Conservation (phyloP, 2,888 invertebrate genomes). For the Coelinius sp. region DNA sequence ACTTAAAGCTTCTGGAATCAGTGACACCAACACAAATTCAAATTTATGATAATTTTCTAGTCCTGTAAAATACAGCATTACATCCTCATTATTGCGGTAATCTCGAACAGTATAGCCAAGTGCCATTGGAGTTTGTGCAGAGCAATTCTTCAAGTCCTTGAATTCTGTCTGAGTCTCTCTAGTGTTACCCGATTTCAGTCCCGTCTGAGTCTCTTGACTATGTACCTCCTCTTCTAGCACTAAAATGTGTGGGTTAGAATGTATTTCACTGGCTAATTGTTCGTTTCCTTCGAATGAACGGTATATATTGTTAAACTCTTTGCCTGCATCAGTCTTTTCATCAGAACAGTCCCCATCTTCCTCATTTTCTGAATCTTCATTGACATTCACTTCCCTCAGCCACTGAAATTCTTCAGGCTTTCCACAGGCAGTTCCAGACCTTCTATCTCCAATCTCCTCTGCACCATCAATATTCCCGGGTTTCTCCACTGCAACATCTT, state of each 20-base stretch:
- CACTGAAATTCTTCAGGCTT: too few species aligned
- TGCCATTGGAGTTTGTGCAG: neutral
- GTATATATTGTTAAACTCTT: too few species aligned
- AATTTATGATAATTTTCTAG: slow-evolving; percentile 40
- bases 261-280: neutral
- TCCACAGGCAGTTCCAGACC: too few species aligned
- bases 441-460: too few species aligned
- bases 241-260: neutral
- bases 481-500: too few species aligned
- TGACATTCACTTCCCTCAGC: too few species aligned
- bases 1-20: slow-evolving; percentile 21
- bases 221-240: neutral
- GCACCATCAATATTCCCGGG: too few species aligned
- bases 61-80: slow-evolving; percentile 39
- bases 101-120: neutral
- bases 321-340: too few species aligned
- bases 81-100: neutral
- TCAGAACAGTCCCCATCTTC: too few species aligned
- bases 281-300: neutral
- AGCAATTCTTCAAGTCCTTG: neutral
- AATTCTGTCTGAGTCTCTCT: neutral
- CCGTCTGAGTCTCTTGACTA: neutral
- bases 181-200: neutral
- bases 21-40: slow-evolving; percentile 31
- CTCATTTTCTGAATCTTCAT: too few species aligned